Base-by-base conservation (phyloP, 2,888 invertebrate species). In the Marasmarcha lunaedactyla region DNA sequence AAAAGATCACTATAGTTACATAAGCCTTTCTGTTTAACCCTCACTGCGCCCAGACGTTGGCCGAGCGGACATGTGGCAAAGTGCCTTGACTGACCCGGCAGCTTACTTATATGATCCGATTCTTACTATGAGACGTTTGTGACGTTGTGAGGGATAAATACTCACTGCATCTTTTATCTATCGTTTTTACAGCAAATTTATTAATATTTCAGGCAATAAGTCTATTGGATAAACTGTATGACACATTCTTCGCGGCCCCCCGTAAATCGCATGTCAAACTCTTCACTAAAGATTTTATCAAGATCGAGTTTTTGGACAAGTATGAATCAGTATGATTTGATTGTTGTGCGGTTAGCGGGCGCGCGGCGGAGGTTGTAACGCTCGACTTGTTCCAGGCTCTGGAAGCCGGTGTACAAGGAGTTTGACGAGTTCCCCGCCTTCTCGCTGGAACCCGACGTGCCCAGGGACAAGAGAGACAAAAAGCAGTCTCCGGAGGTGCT, bases 221-320 rank as follows among this genome's bases (percentile, higher is more conserved):
- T 67, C 87, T 87, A 69, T 86, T 91, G 60, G 89, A 89, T 66
- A 89, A 88, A 74, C 86, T 90, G 64, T 85, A 85, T 68, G 81
- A 81, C 55, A 83, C 86, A 54, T 73, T 87, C 63, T 76, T 79
- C 74, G 62, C 65, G 69, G 65, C 74, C 57, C 70, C 70, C 50
- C 74, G 71, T 66, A 87, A 86, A 71, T 74, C 86, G 53, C 86
- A 86, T 66, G 78, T 86, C 63, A 87, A 84, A 57, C 73, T 81
- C 63, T 83, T 91, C 54, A 89, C 86, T 71, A 87, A 87, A 59
- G 86, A 88, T 54, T 91, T 85, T 69, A 85, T 91, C 59, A 91
- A 91, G 84, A 89, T 91, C 66, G 91, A 91, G 63, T 86, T 88
- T 62, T 83, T 86, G 70, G 85, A 85, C 69, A 87, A 88, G 88